Evolutionary conservation across 1,140 invertebrate genomes (phyloP).

Genomic region (Goniozus legneri): DNA sequence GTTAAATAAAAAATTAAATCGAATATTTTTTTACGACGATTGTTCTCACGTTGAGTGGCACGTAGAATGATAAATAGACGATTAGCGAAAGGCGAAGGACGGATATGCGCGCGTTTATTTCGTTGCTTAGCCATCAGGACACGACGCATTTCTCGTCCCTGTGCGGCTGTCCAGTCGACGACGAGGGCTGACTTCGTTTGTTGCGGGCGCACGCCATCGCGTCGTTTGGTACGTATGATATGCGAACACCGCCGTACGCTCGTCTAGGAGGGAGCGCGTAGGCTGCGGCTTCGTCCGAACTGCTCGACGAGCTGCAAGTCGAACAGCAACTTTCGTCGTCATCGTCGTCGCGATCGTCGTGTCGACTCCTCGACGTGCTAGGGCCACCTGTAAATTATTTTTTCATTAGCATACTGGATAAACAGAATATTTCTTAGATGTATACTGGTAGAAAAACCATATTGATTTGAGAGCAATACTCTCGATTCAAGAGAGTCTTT

Average conservation of each 20-base stretch:
- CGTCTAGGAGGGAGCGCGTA: constrained; percentile 76
- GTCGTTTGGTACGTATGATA: constrained; percentile 87
- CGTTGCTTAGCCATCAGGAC: constrained; percentile 36
- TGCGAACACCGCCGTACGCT: constrained; percentile 80
- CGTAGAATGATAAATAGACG: too few relatives aligned
- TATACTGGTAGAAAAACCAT: too few relatives aligned
- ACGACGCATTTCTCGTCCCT: constrained; percentile 49
- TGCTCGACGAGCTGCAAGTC: constrained; percentile 80
- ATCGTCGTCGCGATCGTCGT: constrained; percentile 46
- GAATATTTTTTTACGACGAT: too few relatives aligned
- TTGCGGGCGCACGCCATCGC: constrained; percentile 73
- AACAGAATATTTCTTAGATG: too few relatives aligned
- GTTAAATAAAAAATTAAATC: too few relatives aligned
- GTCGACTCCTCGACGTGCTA: constrained; percentile 16
- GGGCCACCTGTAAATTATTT: constrained; percentile 9
- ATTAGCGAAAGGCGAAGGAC: too few relatives aligned
- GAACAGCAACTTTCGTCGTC: constrained; percentile 78
- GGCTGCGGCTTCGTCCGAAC: constrained; percentile 78
- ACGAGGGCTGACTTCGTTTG: constrained; percentile 57
- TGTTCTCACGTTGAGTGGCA: too few relatives aligned
- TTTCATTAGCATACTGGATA: background rate
- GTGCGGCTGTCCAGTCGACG: constrained; percentile 32
- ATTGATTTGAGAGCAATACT: too few relatives aligned
- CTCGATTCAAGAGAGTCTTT: too few relatives aligned
- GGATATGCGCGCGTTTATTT: too few relatives aligned